A percentile compares a stretch with the other conserved stretches of the same genome.
Evolutionary conservation across 2,888 invertebrate species (phyloP).

Genomic region (Scaptomyza cyrtandrae): DNA sequence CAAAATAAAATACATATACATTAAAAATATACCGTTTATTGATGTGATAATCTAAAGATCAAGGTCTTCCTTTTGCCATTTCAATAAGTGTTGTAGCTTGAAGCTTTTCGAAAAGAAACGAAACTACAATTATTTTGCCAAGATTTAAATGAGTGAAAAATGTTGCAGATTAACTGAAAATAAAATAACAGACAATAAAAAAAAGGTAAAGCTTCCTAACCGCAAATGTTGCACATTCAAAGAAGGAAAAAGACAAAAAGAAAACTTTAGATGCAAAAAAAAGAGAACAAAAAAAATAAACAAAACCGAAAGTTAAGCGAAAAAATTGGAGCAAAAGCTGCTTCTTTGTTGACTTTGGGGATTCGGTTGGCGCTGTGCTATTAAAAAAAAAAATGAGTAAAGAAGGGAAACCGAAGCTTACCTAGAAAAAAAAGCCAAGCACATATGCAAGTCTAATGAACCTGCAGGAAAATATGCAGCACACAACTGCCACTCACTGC

Average conservation of each 20-base stretch:
- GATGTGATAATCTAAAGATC: slow-evolving; percentile 79
- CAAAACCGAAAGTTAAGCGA: slow-evolving; percentile 62
- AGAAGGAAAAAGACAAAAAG: slow-evolving; percentile 1
- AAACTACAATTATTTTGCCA: slow-evolving; percentile 63
- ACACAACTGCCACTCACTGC: slow-evolving; percentile 28
- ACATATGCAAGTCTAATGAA: slow-evolving; percentile 66
- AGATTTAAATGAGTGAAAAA: slow-evolving; percentile 39
- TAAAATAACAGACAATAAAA: background rate
- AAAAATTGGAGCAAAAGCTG: slow-evolving; percentile 58
- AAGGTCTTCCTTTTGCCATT: slow-evolving; percentile 78
- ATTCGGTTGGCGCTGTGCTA: too few relatives aligned
- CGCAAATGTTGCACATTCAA: slow-evolving; percentile 49
- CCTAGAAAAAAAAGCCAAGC: slow-evolving; percentile 33
- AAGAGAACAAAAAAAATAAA: background rate
- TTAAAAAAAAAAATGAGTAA: background rate
- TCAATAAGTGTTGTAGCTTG: slow-evolving; percentile 42
- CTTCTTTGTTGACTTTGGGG: slow-evolving; percentile 28
- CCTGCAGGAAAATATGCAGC: slow-evolving; percentile 30
- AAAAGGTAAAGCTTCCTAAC: slow-evolving; percentile 29
- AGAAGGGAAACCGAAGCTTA: slow-evolving; percentile 45
- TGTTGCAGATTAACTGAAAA: slow-evolving; percentile 33
- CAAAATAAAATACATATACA: slow-evolving; percentile 13
- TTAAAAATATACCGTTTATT: slow-evolving; percentile 69
- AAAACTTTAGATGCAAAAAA: background rate
- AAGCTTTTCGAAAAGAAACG: slow-evolving; percentile 36